A percentile compares a stretch with the other conserved stretches of the same genome.
Conservation (phyloP, 2,888 invertebrate species). For the Spodoptera picta region DNA sequence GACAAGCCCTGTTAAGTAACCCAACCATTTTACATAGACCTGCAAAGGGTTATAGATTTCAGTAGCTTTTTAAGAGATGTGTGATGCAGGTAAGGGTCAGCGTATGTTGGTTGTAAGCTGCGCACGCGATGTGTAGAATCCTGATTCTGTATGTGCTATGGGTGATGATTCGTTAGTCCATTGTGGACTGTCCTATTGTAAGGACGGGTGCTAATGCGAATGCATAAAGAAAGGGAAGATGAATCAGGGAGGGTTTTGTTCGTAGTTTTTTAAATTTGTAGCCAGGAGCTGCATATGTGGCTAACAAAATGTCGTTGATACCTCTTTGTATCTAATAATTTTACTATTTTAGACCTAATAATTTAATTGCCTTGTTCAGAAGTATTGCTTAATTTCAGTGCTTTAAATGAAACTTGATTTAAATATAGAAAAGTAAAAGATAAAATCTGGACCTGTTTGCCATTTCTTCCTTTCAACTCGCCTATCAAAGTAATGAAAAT, state of each 20-base stretch:
- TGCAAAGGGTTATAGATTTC: constrained; percentile 11
- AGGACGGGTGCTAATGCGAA: constrained; percentile 60
- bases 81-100: constrained; percentile 53
- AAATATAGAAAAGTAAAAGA: too few species aligned
- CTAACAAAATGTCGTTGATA: too few species aligned
- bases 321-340: too few species aligned
- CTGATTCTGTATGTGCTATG: constrained; percentile 72
- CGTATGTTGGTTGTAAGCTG: constrained; percentile 61
- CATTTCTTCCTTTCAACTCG: too few species aligned
- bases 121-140: constrained; percentile 74
- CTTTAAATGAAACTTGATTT: too few species aligned
- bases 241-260: constrained; percentile 35
- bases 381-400: too few species aligned
- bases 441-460: too few species aligned
- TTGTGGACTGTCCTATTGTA: constrained; percentile 60
- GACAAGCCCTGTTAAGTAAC: constrained; percentile 64
- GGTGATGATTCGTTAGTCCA: constrained; percentile 69
- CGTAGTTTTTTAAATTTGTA: neutral
- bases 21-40: constrained; percentile 58
- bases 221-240: constrained; percentile 42
- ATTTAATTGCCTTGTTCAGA: too few species aligned
- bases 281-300: too few species aligned
- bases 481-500: too few species aligned
- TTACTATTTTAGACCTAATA: too few species aligned
- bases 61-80: constrained; percentile 10